These are phyloP conservation scores for Yasuhikotakia modesta DNA, from an alignment of 2,797 vertebrate genomes.

Conservation along the genomic window DNA sequence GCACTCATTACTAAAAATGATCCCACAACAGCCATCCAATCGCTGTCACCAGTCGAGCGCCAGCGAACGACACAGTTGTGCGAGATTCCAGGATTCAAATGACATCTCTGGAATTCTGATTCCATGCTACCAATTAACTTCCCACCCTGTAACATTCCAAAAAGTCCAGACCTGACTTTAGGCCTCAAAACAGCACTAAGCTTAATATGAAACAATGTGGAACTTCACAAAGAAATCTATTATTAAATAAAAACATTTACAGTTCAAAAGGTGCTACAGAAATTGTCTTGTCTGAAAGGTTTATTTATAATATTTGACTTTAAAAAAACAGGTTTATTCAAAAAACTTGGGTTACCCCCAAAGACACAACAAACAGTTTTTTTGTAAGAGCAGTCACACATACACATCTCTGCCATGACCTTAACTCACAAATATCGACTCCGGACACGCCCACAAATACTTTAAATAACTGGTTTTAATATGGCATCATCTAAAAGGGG, in stretches of 20 bases:
- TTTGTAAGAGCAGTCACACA: background rate
- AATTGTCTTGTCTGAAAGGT: no score
- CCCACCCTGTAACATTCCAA: background rate
- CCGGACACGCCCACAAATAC: background rate
- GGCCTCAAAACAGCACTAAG: no score
- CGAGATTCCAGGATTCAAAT: constrained; percentile 1
- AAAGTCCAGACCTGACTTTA: constrained; percentile 1
- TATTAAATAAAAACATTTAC: no score
- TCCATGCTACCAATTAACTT: constrained; percentile 9
- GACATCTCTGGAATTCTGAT: constrained; percentile 29
- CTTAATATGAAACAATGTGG: background rate
- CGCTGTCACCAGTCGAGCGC: background rate
- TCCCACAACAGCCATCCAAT: background rate
- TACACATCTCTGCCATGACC: background rate
- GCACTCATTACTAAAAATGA: background rate
- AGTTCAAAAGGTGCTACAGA: no score
- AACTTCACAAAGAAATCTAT: no score
- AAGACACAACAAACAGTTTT: background rate
- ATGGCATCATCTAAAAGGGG: constrained; percentile 4
- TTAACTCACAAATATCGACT: background rate
- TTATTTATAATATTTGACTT: no score
- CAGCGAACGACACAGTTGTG: background rate
- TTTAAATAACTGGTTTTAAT: constrained; percentile 3
- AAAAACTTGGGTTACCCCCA: background rate
- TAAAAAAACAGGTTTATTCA: background rate